phyloP scores from a whole-genome alignment of 2,888 invertebrate species.

The Phymatocera aterrima region DNA sequence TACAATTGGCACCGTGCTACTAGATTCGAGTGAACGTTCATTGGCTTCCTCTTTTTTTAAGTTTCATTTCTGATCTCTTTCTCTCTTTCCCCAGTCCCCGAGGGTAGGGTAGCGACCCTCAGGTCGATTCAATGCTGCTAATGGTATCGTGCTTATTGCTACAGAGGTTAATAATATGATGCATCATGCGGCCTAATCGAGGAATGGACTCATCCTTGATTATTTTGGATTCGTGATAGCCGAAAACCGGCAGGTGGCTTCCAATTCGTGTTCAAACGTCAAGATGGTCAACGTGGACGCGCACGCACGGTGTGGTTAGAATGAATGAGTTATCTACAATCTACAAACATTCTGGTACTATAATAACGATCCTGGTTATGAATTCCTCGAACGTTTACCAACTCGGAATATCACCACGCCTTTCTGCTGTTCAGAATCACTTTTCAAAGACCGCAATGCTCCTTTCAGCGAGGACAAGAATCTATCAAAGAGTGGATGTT shows the following conservation, averaged over 20 bases:
- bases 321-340: not conserved
- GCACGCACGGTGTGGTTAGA: constrained; percentile 26
- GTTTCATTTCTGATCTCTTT: not conserved
- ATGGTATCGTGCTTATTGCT: constrained; percentile 60
- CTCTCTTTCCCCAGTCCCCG: not conserved
- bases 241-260: constrained; percentile 36
- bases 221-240: constrained; percentile 52
- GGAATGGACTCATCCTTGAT: constrained; percentile 63
- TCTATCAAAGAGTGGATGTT: no score
- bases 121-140: constrained; percentile 66
- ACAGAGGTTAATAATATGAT: constrained; percentile 60
- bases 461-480: no score
- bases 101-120: not conserved
- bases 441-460: no score
- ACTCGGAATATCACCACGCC: no score
- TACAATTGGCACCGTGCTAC: no score
- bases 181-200: constrained; percentile 66
- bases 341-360: not conserved
- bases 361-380: not conserved
- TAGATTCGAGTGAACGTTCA: no score
- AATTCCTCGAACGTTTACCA: not conserved
- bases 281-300: constrained; percentile 16
- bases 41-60: no score
- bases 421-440: no score
- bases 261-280: constrained; percentile 24